Base-by-base conservation (phyloP, 1,140 invertebrate genomes). In the Phthorimaea operculella region DNA sequence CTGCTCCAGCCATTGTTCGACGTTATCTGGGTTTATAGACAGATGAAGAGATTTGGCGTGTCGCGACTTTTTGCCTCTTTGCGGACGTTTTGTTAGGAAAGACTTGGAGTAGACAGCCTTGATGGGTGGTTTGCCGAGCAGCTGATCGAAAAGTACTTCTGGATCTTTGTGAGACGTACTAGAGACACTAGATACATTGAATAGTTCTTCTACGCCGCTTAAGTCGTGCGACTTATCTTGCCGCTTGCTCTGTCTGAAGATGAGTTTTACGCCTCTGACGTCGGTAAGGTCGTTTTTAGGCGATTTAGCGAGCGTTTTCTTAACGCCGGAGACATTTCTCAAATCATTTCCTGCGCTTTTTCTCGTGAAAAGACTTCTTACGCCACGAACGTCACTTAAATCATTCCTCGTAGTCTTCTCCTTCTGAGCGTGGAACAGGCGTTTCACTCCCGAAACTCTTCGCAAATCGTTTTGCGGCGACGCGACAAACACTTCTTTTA, bases 391-490 rank as follows among this genome's bases (percentile, higher is more conserved):
- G 51, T 86, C 71, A 9, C 63, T 74, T 45, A 86, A 63, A 47
- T 76, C 72, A 52, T 83, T 81, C 59, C 66, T 73, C 0, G 76
- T 79, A 1, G 68, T 66, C 54, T 56, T 64, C 6, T 36, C 14
- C 34, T 66, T 65, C 16, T 56, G 68, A 4, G 65, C 56, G 47
- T 55, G 64, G 52, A 86, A 73, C 17, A 85, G 51, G 14, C 65
- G 51, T 57, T 74, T 83, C 0, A 87, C 72, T 10, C 79, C 83
- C 8, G 67, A 60, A 0, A 87, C 69, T 36, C 79, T 62, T 1
- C 64, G 65, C 28, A 87, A 62, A 63, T 87, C 85, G 63, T 88
- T 83, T 34, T 67, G 72, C 0, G 86, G 86, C 0, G 74, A 76
- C 10, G 68, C 67, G 4, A 60, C 64, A 54, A 77, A 78, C 50